phyloP scores from a whole-genome alignment of 2,113 vertebrate genomes.

The Hippolais icterina region DNA sequence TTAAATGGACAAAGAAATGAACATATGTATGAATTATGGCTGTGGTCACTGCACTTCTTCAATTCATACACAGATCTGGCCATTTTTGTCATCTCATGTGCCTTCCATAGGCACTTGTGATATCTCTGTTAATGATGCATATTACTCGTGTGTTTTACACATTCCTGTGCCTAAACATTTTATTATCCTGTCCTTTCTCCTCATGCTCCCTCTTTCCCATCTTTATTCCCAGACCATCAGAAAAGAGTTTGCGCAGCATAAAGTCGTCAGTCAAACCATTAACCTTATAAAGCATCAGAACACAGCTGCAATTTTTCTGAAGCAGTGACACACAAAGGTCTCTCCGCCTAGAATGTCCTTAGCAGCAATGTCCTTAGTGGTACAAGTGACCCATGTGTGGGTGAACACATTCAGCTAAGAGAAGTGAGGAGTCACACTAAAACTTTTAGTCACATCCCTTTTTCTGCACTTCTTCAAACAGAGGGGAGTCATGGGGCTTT shows the following conservation, averaged over 20 bases:
- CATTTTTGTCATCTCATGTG: background rate
- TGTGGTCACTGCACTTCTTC: background rate
- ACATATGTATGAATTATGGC: background rate
- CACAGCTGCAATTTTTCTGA: background rate
- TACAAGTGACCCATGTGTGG: rapidly evolving
- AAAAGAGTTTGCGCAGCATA: background rate
- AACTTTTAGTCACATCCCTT: background rate
- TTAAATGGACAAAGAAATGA: background rate
- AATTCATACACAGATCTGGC: background rate
- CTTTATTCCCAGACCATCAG: background rate
- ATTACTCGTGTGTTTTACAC: background rate
- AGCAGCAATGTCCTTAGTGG: rapidly evolving
- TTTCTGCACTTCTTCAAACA: background rate
- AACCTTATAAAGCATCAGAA: background rate
- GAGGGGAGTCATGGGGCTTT: background rate
- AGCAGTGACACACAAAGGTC: background rate
- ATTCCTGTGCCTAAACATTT: background rate
- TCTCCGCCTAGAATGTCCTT: background rate
- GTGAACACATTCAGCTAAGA: background rate
- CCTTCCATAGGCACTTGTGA: background rate
- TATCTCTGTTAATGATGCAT: background rate
- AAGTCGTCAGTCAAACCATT: background rate
- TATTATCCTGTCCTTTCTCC: background rate
- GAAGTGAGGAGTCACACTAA: rapidly evolving
- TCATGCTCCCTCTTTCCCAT: background rate